Conservation (phyloP, 2,797 vertebrate genomes). For the Myotis findleyi region DNA sequence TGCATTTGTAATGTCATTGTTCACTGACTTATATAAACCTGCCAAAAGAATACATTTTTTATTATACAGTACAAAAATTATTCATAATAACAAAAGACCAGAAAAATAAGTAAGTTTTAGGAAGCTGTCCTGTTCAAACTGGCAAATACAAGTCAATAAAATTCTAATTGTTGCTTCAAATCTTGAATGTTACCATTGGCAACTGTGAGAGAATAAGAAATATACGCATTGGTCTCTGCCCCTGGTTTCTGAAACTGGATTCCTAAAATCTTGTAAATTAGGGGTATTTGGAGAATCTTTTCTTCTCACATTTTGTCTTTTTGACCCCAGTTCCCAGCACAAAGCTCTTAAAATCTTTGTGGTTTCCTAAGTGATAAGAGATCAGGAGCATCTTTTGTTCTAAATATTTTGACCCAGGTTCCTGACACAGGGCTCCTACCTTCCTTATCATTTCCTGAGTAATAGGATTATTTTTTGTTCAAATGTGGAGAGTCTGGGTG, state of each 20-base stretch:
- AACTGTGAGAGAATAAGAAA: not conserved
- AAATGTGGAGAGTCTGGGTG: not conserved
- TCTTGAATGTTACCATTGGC: not conserved
- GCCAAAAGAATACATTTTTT: not conserved
- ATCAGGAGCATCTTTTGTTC: not conserved
- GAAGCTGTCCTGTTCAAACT: not conserved
- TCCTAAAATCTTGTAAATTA: not conserved
- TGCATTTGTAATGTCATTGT: not conserved
- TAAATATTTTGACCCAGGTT: not conserved
- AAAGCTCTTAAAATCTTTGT: not conserved
- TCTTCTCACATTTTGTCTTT: not conserved
- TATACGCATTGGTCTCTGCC: not conserved
- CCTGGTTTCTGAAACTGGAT: not conserved
- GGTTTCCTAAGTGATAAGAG: not conserved
- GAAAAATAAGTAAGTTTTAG: not conserved
- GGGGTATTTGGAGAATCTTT: not conserved
- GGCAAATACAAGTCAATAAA: not conserved
- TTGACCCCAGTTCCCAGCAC: not conserved
- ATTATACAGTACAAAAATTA: not conserved
- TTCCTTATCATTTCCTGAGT: not conserved
- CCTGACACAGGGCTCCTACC: not conserved
- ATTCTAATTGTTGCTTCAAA: slow-evolving; percentile 14
- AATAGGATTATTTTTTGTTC: not conserved
- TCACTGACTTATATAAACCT: not conserved
- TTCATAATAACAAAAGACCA: not conserved